These are phyloP conservation scores for Athene cunicularia DNA, from an alignment of 2,113 vertebrate species.

Conservation along the genomic window DNA sequence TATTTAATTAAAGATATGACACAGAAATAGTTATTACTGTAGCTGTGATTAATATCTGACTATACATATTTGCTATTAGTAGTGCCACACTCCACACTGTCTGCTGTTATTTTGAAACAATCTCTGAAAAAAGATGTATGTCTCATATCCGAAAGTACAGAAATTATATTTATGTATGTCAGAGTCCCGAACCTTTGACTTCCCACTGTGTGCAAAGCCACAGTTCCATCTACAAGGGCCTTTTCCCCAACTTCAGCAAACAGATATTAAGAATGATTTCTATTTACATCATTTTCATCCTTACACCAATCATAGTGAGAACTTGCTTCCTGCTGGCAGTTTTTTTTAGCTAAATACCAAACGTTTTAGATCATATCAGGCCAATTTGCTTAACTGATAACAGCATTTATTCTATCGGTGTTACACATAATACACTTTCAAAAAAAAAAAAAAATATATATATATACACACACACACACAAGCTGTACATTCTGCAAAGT, in stretches of 20 bases:
- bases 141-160: neutral
- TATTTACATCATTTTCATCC: neutral
- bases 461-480: too few species aligned
- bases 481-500: neutral
- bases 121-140: neutral
- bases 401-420: neutral
- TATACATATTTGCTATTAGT: neutral
- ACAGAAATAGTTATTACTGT: neutral
- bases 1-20: neutral
- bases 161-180: neutral
- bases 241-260: neutral
- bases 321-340: neutral
- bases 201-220: neutral
- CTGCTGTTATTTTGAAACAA: neutral
- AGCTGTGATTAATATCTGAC: neutral
- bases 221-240: neutral
- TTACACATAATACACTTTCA: neutral
- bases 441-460: neutral
- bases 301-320: neutral
- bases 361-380: neutral
- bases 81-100: neutral
- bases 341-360: neutral
- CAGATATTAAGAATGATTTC: neutral
- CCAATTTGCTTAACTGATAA: neutral
- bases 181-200: neutral